Base-by-base conservation (phyloP, 2,797 vertebrate genomes). In the Pagetopsis macropterus region DNA sequence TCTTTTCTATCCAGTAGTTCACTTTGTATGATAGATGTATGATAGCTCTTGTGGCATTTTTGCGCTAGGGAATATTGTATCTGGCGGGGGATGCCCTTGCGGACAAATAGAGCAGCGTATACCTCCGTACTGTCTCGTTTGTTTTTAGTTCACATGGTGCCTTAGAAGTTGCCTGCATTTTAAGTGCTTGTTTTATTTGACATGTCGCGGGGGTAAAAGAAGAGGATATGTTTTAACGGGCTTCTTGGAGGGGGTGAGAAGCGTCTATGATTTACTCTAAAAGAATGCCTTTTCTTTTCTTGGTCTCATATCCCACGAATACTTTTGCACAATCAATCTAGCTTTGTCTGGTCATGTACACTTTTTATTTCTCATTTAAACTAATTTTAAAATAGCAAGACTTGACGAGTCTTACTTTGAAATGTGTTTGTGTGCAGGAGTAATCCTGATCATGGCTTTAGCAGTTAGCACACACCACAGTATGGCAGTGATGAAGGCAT, bases 121-220 rank as follows among this genome's bases (percentile, higher is more conserved):
- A 46, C 40, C 78, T 85, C 83, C 71, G 60, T 70, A 82, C 72
- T 83, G 72, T 83, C 78, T 83, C 83, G 83, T 86, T 84, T 87
- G 87, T 82, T 91, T 91, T 94, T 92, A 91, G 92, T 93, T 94
- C 94, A 95, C 95, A 90, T 91, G 93, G 92, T 94, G 95, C 95
- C 93, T 95, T 95, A 92, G 91, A 85, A 88, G 86, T 92, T 84
- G 91, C 90, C 92, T 93, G 92, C 88, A 90, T 93, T 91, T 90
- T 88, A 91, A 92, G 88, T 88, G 89, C 86, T 92, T 90, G 85
- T 90, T 91, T 88, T 87, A 87, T 84, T 87, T 90, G 78, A 87
- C 72, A 70, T 89, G 71, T 86, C 77, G 70, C 76, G 37, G 70
- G 66, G 67, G 62, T 68, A 75, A 74, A 82, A 44, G 51, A 66